A percentile compares a stretch with the other conserved stretches of the same genome.
Evolutionary conservation across 2,888 invertebrate genomes (phyloP).

Genomic region (Lycophotia porphyrea): DNA sequence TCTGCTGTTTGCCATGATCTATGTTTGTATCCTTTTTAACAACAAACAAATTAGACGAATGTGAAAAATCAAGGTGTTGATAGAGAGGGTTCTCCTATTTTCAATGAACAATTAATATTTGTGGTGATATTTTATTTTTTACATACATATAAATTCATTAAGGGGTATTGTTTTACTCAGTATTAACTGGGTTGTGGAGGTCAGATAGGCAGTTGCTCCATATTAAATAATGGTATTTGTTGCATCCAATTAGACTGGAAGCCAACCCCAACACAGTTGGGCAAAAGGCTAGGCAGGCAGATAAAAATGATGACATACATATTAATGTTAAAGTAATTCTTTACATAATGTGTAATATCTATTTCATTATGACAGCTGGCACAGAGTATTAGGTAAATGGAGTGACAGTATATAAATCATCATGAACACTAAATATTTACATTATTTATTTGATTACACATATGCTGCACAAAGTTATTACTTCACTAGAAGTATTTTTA

Average conservation of each 20-base stretch:
- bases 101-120: not conserved
- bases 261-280: not conserved
- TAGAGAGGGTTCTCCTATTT: not conserved
- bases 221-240: not conserved
- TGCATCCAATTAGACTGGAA: not conserved
- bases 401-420: slow-evolving; percentile 10
- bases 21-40: slow-evolving; percentile 97
- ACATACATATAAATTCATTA: not conserved
- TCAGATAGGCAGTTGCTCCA: not conserved
- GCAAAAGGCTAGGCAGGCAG: not conserved
- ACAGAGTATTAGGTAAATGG: slow-evolving; percentile 9
- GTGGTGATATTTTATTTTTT: not conserved
- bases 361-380: not conserved
- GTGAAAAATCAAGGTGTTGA: not conserved
- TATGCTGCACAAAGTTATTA: not conserved
- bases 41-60: not conserved
- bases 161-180: not conserved
- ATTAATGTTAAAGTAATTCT: not conserved
- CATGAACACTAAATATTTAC: not conserved
- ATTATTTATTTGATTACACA: not conserved
- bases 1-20: slow-evolving; percentile 96
- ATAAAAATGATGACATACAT: not conserved
- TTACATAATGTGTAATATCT: not conserved
- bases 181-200: not conserved
- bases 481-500: not conserved